phyloP scores from a whole-genome alignment of 2,888 invertebrate genomes.

The Drosophila hamatofila region DNA sequence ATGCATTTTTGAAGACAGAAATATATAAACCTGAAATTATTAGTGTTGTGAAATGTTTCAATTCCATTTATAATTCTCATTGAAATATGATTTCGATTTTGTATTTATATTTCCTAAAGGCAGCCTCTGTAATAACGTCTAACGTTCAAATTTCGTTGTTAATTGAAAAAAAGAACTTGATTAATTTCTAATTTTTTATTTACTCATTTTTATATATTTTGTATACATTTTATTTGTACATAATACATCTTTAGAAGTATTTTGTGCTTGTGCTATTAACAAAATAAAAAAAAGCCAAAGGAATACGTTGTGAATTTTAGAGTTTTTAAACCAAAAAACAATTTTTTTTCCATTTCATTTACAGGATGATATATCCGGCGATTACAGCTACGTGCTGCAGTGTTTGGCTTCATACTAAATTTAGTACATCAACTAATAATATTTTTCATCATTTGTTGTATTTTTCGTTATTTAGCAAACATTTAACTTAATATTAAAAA shows the following conservation, averaged over 20 bases:
- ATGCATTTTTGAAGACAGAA: slow-evolving; percentile 52
- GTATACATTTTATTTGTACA: slow-evolving; percentile 70
- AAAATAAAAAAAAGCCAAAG: slow-evolving; percentile 55
- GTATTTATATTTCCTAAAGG: slow-evolving; percentile 5
- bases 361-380: slow-evolving; percentile 89
- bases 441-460: slow-evolving; percentile 36
- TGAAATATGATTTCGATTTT: neutral
- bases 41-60: slow-evolving; percentile 51
- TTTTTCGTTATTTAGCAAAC: slow-evolving; percentile 25
- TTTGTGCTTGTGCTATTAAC: slow-evolving; percentile 71
- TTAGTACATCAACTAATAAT: slow-evolving; percentile 15
- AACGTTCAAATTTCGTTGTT: slow-evolving; percentile 30
- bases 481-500: slow-evolving; percentile 34
- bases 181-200: slow-evolving; percentile 37
- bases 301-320: slow-evolving; percentile 11
- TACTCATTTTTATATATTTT: slow-evolving; percentile 61
- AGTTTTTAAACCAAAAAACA: slow-evolving; percentile 36
- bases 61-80: slow-evolving; percentile 29
- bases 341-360: slow-evolving; percentile 50
- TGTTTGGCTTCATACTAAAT: slow-evolving; percentile 81
- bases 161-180: slow-evolving; percentile 8
- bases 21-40: slow-evolving; percentile 43
- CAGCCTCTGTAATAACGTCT: slow-evolving; percentile 47
- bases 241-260: slow-evolving; percentile 45
- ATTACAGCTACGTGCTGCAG: slow-evolving; percentile 89